Percentiles rank a stretch among this genome's conserved stretches.
These are phyloP conservation scores for Onychostruthus taczanowskii DNA, from an alignment of 2,113 vertebrate genomes.

Conservation along the genomic window DNA sequence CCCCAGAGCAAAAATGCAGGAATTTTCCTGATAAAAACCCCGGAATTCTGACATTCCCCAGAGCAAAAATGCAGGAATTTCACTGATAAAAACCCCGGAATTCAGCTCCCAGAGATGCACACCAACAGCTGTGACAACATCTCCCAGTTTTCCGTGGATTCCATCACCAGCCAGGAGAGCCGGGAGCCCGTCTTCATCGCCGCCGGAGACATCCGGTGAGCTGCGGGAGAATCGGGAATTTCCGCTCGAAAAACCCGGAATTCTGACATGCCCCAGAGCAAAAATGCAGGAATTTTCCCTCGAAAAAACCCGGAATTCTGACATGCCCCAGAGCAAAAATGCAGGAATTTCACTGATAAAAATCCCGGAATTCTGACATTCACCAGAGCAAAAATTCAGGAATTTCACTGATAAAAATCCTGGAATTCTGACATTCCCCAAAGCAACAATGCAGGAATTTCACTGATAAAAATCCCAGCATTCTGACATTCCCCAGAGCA, in stretches of 20 bases:
- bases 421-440: fast-evolving
- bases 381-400: fast-evolving
- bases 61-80: fast-evolving
- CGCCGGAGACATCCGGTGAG: constrained; percentile 91
- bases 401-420: not conserved
- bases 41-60: fast-evolving
- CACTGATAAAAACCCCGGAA: fast-evolving
- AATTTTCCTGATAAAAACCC: no score
- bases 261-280: fast-evolving
- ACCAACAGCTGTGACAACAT: constrained; percentile 98
- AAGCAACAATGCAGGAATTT: no score
- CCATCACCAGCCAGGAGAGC: constrained; percentile 96
- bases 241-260: fast-evolving
- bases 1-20: fast-evolving
- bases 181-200: constrained; percentile 94
- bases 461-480: fast-evolving
- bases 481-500: fast-evolving
- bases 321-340: no score
- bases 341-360: not conserved
- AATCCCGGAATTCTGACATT: fast-evolving
- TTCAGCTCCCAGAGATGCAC: constrained; percentile 88
- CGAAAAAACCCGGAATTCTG: no score
- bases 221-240: fast-evolving
- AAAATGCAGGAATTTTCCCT: not conserved
- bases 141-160: constrained; percentile 97